Conservation (phyloP, 2,888 invertebrate species). For the Mesochorus sp. region DNA sequence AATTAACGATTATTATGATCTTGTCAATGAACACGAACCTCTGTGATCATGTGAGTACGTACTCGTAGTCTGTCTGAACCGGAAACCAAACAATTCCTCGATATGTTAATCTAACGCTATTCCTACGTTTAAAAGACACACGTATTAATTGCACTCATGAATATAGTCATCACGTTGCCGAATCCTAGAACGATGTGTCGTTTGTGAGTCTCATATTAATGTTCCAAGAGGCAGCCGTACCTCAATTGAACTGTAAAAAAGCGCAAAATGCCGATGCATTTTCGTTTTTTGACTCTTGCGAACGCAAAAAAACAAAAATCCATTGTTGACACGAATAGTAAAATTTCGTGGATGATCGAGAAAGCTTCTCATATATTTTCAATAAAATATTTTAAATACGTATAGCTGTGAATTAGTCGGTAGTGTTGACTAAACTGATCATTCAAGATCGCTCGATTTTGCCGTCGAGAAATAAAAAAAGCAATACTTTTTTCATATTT, state of each 20-base stretch:
- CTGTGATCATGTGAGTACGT: constrained; percentile 56
- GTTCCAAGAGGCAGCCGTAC: too few species aligned
- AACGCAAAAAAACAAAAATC: not conserved
- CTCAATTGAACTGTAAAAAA: too few species aligned
- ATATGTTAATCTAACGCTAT: not conserved
- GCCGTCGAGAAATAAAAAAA: not conserved
- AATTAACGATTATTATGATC: constrained; percentile 16
- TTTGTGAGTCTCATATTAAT: too few species aligned
- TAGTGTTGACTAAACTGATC: not conserved
- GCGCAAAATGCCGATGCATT: too few species aligned
- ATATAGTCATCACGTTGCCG: not conserved
- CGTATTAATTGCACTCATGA: constrained; percentile 21
- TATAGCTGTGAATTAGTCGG: constrained; percentile 13
- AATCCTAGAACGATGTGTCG: not conserved
- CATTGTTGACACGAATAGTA: not conserved
- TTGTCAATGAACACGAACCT: constrained; percentile 57
- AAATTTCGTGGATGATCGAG: constrained; percentile 10
- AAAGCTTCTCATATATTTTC: constrained; percentile 48
- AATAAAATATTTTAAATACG: constrained; percentile 34
- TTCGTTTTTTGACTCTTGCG: too few species aligned
- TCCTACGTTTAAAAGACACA: constrained; percentile 2
- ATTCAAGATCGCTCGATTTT: constrained; percentile 5
- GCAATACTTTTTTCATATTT: not conserved
- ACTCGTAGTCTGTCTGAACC: constrained; percentile 49
- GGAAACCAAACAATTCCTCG: constrained; percentile 6